Conservation (phyloP, 2,888 invertebrate species). For the Vanessa cardui region DNA sequence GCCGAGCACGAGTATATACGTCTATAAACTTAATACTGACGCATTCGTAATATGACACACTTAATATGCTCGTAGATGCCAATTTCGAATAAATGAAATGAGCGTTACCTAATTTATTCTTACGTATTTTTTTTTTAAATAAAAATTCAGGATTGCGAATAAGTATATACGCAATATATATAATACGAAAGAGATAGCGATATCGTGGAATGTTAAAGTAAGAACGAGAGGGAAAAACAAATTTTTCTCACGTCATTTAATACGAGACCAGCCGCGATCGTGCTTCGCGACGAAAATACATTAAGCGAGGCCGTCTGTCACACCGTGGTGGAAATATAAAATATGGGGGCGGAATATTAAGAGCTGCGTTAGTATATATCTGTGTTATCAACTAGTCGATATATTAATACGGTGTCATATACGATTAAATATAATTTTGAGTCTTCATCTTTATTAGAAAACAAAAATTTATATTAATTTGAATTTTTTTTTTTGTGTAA, state of each 20-base stretch:
- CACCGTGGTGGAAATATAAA: constrained; percentile 47
- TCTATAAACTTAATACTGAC: neutral
- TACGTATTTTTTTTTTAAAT: constrained; percentile 20
- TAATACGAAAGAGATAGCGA: constrained; percentile 23
- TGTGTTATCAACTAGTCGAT: neutral
- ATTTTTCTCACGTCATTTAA: constrained; percentile 70
- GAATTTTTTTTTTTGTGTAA: too few species aligned
- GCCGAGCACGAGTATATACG: too few species aligned
- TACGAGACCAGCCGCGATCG: constrained; percentile 48
- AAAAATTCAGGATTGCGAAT: constrained; percentile 26
- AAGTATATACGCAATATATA: constrained; percentile 24
- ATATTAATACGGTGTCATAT: neutral
- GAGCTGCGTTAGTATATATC: neutral
- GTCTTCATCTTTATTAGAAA: too few species aligned
- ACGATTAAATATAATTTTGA: too few species aligned
- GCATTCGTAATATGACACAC: neutral
- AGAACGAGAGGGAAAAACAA: constrained; percentile 43
- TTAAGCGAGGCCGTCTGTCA: constrained; percentile 53
- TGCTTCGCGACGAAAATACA: constrained; percentile 57
- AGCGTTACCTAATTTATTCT: constrained; percentile 14
- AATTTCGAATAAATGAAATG: constrained; percentile 5
- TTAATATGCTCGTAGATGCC: neutral
- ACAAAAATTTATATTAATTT: too few species aligned
- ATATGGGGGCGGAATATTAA: neutral
- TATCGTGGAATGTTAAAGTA: constrained; percentile 17